These are phyloP conservation scores for Sebastes vulpes DNA, from an alignment of 2,797 vertebrate species.

Conservation along the genomic window DNA sequence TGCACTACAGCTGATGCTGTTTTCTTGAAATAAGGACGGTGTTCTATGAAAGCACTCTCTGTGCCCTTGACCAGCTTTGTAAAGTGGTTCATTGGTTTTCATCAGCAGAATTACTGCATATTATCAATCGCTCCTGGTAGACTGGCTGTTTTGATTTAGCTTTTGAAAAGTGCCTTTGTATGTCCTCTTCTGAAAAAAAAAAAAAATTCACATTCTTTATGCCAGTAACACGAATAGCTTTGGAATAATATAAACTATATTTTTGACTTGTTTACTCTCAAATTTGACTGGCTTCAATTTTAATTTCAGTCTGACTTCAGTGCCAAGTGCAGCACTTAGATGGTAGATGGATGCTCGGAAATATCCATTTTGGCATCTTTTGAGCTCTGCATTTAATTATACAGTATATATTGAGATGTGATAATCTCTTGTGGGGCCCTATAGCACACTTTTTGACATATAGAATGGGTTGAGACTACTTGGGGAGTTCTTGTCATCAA, in stretches of 20 bases:
- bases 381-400: not conserved
- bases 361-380: not conserved
- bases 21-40: not conserved
- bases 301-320: not conserved
- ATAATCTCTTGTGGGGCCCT: not conserved
- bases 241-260: not conserved
- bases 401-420: not conserved
- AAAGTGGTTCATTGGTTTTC: not conserved
- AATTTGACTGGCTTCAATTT: not conserved
- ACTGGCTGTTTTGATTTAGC: not conserved
- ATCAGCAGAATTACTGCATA: constrained; percentile 1
- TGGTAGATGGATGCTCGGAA: not conserved
- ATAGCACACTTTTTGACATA: not conserved
- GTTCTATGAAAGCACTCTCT: not conserved
- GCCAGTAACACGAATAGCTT: not conserved
- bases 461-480: not conserved
- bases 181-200: not conserved
- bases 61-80: constrained; percentile 1
- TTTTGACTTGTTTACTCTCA: not conserved
- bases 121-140: constrained; percentile 1
- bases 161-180: not conserved
- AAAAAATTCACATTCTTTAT: not conserved
- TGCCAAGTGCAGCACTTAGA: not conserved
- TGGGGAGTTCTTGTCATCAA: not conserved
- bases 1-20: not conserved